Evolutionary conservation across 2,888 invertebrate genomes (phyloP), one percentile per base, ranked within the genome.

Genomic region (Melanostoma mellinum): DNA sequence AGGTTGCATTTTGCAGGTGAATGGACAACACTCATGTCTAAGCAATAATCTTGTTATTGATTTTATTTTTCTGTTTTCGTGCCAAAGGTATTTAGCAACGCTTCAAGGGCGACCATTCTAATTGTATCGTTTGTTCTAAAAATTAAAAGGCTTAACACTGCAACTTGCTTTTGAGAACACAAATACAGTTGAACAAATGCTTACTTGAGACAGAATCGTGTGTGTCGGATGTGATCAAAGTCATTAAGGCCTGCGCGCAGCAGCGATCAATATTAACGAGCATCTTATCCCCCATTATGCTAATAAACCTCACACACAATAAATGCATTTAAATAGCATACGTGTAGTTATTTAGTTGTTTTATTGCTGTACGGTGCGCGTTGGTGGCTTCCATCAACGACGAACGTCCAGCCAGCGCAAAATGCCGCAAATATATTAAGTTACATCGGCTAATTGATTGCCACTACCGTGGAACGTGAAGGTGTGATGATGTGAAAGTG

Each of bases 281-380:
- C 63, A 73, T 69, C 77, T 63, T 69, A 82, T 77, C 68, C 38
- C 56, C 55, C 42, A 52, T 63, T 50, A 77, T 77, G 77, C 73
- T 74, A 77, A 82, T 77, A 73, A 82, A 73, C 58, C 68, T 69
- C 58, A 69, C 77, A 77, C 82, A 82, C 82, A 77, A 73, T 74
- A 77, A 82, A 77, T 82, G 73, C 82, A 82, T 82, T 82, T 77
- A 78, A 82, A 82, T 77, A 38, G 65, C 82, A 69, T 53, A 82
- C 82, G 77, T 82, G 82, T 50, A 82, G 73, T 63, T 82, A 82
- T 82, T 77, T 65, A 68, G 58, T 63, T 50, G 50, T 63, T 77
- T 82, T 63, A 80, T 63, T 63, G 61, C 68, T 58, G 44, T 35
- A 44, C 32, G 4, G 8, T 10, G 32, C 38, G 20, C 20, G 20